Evolutionary conservation across 2,888 invertebrate species (phyloP).

Genomic region (Rotaria macrura): DNA sequence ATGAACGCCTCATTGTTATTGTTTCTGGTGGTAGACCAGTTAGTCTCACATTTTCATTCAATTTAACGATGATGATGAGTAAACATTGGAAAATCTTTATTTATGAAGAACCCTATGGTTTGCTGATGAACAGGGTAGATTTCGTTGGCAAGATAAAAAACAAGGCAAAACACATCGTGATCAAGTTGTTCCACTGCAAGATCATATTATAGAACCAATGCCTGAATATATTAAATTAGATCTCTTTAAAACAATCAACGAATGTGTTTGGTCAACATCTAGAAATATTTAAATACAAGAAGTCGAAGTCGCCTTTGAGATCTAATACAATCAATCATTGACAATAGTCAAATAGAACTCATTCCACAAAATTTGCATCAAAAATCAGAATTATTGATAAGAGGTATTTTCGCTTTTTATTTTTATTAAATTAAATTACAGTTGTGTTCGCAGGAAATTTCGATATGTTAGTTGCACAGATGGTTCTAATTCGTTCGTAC

Average conservation of each 20-base stretch:
- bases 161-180: background rate
- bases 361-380: background rate
- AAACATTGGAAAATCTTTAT: background rate
- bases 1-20: background rate
- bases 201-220: constrained; percentile 7
- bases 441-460: background rate
- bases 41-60: background rate
- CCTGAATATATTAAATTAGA: background rate
- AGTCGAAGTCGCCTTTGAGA: background rate
- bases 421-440: too few relatives aligned
- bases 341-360: background rate
- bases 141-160: background rate
- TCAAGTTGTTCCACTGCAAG: constrained; percentile 3
- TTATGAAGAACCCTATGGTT: background rate
- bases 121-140: background rate
- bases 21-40: background rate
- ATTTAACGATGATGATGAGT: background rate
- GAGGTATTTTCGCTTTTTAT: background rate
- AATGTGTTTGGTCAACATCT: background rate
- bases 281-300: constrained; percentile 5
- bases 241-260: background rate
- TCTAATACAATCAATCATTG: background rate
- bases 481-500: background rate
- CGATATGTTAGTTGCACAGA: background rate
- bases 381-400: background rate